phyloP scores from a whole-genome alignment of 2,888 invertebrate genomes.

The Eilema griseolum region DNA sequence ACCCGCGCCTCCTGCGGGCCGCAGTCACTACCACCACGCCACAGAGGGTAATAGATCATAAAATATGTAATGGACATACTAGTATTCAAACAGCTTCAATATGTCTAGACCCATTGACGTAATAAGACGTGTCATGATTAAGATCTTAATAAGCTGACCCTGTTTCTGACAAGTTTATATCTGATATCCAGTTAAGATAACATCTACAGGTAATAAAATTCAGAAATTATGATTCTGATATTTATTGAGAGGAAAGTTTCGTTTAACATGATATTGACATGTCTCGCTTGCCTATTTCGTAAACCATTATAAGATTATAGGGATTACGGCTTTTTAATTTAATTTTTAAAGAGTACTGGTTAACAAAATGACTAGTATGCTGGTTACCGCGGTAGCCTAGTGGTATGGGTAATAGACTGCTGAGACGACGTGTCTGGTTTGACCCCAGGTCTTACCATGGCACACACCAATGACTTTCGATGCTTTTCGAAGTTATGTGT shows the following conservation, averaged over 20 bases:
- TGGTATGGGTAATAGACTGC: too few species aligned
- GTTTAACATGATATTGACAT: constrained; percentile 2
- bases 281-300: neutral
- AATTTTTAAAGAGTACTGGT: too few species aligned
- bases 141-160: constrained; percentile 13
- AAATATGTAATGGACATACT: neutral
- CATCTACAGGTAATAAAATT: constrained; percentile 15
- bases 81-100: neutral
- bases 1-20: too few species aligned
- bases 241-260: constrained; percentile 21
- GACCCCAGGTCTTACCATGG: too few species aligned
- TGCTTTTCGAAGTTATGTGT: too few species aligned
- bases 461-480: too few species aligned
- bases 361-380: too few species aligned
- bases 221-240: constrained; percentile 17
- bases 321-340: neutral
- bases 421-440: too few species aligned
- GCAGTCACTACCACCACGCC: too few species aligned
- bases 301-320: neutral
- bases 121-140: constrained; percentile 7
- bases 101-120: neutral
- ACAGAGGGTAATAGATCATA: too few species aligned
- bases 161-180: constrained; percentile 12
- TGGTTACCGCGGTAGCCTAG: too few species aligned
- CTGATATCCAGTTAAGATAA: constrained; percentile 24